Conservation (phyloP, 2,797 vertebrate genomes). For the Notolepis coatsorum region DNA sequence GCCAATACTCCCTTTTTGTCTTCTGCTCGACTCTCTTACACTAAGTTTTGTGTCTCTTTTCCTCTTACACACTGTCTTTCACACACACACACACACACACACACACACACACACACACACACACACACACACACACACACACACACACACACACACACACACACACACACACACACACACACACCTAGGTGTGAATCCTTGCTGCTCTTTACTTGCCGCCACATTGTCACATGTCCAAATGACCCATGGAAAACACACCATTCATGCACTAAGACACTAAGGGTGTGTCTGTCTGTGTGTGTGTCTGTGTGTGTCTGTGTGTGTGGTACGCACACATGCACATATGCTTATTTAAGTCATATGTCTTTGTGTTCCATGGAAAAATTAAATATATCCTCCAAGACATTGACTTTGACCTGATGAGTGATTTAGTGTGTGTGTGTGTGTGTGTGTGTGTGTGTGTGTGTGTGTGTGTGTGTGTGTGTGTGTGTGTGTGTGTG, state of each 20-base stretch:
- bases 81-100: conserved; percentile 33
- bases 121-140: not conserved
- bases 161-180: conserved; percentile 32
- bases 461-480: conserved; percentile 6
- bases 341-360: too few species aligned
- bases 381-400: too few species aligned
- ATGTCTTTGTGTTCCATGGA: too few species aligned
- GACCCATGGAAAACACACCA: conserved; percentile 49
- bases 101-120: conserved; percentile 8
- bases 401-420: not conserved
- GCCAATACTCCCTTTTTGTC: not conserved
- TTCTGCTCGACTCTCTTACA: conserved; percentile 22
- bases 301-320: conserved; percentile 9
- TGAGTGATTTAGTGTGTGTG: not conserved
- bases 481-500: not conserved
- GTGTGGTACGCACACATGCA: too few species aligned
- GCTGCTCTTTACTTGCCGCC: conserved; percentile 63
- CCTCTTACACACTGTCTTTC: conserved; percentile 50
- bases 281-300: conserved; percentile 4
- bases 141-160: conserved; percentile 6
- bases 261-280: conserved; percentile 35
- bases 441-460: not conserved
- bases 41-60: conserved; percentile 35
- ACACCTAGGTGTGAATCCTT: conserved; percentile 58
- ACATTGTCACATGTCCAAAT: conserved; percentile 48